Conservation (phyloP, 2,797 vertebrate species). For the Crax fasciolata region DNA sequence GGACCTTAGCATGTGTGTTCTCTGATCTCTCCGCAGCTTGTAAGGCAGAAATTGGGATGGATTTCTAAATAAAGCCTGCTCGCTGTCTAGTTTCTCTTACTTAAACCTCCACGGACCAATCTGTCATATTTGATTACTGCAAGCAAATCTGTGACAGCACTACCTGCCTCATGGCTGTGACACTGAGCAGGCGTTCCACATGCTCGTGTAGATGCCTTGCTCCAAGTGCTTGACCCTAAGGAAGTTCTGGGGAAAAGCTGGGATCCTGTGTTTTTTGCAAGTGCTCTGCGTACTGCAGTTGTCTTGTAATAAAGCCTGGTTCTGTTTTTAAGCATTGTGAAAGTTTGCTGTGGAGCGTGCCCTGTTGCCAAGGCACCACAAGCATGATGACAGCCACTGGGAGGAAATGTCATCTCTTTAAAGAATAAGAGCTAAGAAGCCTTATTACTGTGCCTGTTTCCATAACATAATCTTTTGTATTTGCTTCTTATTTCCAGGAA, state of each 20-base stretch:
- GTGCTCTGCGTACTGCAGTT: neutral
- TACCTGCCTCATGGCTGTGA: constrained; percentile 30
- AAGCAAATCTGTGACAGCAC: neutral
- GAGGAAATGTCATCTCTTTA: neutral
- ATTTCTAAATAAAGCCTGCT: constrained; percentile 54
- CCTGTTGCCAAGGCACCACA: neutral
- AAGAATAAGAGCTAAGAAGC: neutral
- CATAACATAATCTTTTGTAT: neutral
- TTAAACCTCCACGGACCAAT: constrained; percentile 44
- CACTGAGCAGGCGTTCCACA: neutral
- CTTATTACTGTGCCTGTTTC: neutral
- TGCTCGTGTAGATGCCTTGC: neutral
- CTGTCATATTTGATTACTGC: constrained; percentile 27
- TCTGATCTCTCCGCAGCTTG: constrained; percentile 21
- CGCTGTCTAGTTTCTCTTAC: neutral
- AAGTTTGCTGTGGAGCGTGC: neutral
- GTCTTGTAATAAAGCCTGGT: neutral
- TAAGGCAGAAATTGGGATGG: constrained; percentile 37
- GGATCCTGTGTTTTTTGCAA: neutral
- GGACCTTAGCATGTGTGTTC: neutral
- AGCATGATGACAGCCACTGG: accelerated
- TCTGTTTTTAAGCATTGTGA: neutral
- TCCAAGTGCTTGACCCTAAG: neutral
- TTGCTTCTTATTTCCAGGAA: constrained; percentile 85
- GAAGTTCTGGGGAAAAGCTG: neutral